These are phyloP conservation scores for Silurus glanis DNA, from an alignment of 2,113 vertebrate genomes.

Conservation along the genomic window DNA sequence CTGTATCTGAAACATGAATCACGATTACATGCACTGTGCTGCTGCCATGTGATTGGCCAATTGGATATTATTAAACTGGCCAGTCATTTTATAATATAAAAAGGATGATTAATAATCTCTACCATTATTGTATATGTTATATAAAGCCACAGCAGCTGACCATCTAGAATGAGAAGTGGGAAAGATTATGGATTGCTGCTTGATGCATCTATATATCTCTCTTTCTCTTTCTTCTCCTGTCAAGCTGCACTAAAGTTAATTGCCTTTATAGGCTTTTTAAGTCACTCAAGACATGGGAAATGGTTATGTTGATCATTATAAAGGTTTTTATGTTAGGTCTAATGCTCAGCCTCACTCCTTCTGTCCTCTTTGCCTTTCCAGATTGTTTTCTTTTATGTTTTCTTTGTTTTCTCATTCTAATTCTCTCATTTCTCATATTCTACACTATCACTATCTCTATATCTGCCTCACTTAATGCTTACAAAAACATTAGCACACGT, in stretches of 20 bases:
- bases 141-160: neutral
- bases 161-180: neutral
- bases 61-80: no score
- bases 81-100: neutral
- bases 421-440: neutral
- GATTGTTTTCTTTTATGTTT: slow-evolving; percentile 29
- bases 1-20: neutral
- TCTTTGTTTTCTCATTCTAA: neutral
- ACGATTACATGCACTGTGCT: neutral
- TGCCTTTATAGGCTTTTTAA: slow-evolving; percentile 39
- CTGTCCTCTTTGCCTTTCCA: slow-evolving; percentile 6
- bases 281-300: slow-evolving; percentile 35
- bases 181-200: neutral
- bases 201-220: slow-evolving; percentile 36
- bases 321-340: slow-evolving; percentile 17
- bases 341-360: slow-evolving; percentile 3
- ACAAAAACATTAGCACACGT: neutral
- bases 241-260: slow-evolving; percentile 30
- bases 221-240: slow-evolving; percentile 17
- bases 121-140: neutral
- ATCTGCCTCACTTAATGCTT: neutral
- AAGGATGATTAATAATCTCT: no score
- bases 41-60: neutral
- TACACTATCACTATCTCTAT: neutral
- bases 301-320: slow-evolving; percentile 44